A percentile compares a stretch with the other conserved stretches of the same genome.
These are phyloP conservation scores for Myotis findleyi DNA, from an alignment of 2,797 vertebrate genomes.

Conservation along the genomic window DNA sequence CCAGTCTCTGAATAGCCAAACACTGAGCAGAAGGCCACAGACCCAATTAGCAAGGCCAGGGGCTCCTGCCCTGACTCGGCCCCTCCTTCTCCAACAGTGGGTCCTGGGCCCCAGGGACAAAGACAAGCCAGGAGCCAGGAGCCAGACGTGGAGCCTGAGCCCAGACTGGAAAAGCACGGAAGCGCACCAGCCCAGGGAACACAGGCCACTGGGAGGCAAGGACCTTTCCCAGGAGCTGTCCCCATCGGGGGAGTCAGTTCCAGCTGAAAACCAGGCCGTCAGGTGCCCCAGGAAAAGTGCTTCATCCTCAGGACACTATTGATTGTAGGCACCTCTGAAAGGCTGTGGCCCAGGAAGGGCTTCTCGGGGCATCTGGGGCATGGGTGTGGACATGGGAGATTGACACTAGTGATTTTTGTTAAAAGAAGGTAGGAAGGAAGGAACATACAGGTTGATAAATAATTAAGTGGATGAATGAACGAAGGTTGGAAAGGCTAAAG, in stretches of 20 bases:
- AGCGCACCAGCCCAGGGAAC: not conserved
- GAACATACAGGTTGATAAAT: not conserved
- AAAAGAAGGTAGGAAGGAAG: not conserved
- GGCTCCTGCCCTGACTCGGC: conserved; percentile 63
- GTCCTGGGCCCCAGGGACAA: conserved; percentile 33
- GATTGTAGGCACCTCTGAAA: not conserved
- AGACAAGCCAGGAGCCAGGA: not conserved
- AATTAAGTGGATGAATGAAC: not conserved
- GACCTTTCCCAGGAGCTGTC: not conserved
- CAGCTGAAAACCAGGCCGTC: not conserved
- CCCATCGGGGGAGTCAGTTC: not conserved
- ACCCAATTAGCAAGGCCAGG: conserved; percentile 78
- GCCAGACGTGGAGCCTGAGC: not conserved
- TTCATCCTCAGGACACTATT: not conserved
- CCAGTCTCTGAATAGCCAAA: conserved; percentile 68
- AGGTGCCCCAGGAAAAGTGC: not conserved
- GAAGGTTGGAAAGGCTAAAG: not conserved
- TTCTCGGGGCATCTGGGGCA: not conserved
- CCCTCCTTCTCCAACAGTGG: conserved; percentile 22
- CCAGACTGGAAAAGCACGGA: not conserved
- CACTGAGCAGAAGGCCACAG: conserved; percentile 78
- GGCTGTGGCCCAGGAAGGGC: not conserved
- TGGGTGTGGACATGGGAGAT: not conserved
- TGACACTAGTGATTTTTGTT: not conserved
- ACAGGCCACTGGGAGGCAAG: accelerated